Conservation (phyloP, 1,140 invertebrate genomes). For the Trinorchestia longiramus region DNA sequence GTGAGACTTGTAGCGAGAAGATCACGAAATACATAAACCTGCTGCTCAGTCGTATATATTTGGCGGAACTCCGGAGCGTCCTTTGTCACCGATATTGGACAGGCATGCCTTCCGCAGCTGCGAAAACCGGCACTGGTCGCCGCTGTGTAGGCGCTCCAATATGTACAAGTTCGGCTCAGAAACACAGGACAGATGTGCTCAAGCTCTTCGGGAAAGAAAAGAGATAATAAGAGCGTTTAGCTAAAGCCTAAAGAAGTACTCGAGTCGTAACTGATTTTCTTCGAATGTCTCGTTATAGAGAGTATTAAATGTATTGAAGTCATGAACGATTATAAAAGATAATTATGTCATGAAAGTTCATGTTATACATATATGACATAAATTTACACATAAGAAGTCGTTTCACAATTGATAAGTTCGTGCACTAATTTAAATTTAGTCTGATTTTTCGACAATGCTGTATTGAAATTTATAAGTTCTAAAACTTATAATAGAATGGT, state of each 20-base stretch:
- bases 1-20: constrained; percentile 36
- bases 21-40: constrained; percentile 54
- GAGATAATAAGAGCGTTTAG: not conserved
- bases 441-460: too few relatives aligned
- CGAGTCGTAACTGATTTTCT: not conserved
- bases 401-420: too few relatives aligned
- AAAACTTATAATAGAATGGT: too few relatives aligned
- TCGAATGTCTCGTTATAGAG: not conserved
- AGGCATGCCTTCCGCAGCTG: constrained; percentile 28
- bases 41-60: constrained; percentile 55
- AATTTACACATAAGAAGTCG: too few relatives aligned
- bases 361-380: too few relatives aligned
- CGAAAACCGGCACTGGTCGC: constrained; percentile 13
- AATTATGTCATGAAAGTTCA: too few relatives aligned
- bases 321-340: too few relatives aligned
- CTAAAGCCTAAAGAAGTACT: not conserved
- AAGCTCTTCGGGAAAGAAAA: not conserved
- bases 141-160: not conserved
- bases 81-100: constrained; percentile 54
- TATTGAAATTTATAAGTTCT: too few relatives aligned
- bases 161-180: not conserved
- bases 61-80: constrained; percentile 45
- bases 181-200: not conserved
- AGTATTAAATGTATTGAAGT: too few relatives aligned
- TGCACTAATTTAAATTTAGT: too few relatives aligned